Evolutionary conservation across 1,140 invertebrate species (phyloP).

Genomic region (Maniola jurtina): DNA sequence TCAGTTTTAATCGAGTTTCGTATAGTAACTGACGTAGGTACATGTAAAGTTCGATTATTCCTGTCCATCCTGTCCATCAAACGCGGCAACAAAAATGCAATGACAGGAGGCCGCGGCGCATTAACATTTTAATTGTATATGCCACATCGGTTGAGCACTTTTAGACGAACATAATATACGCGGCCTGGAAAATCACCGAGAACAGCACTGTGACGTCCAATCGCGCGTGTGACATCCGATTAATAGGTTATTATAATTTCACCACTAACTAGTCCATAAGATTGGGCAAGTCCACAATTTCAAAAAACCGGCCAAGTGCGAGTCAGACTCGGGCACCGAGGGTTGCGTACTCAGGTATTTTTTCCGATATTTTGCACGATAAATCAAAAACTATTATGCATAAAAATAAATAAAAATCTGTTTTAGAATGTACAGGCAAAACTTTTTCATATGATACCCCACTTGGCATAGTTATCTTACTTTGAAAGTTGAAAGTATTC

Average conservation of each 20-base stretch:
- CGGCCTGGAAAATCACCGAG: slow-evolving; percentile 53
- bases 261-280: slow-evolving; percentile 39
- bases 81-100: slow-evolving; percentile 3
- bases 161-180: slow-evolving; percentile 26
- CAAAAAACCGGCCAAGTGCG: no score
- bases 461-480: no score
- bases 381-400: no score
- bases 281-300: slow-evolving; percentile 26
- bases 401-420: no score
- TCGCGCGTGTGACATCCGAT: slow-evolving; percentile 54
- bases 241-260: slow-evolving; percentile 70
- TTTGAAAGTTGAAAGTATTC: no score
- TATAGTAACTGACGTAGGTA: neutral
- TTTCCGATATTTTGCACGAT: no score
- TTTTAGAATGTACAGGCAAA: no score
- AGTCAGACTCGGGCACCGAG: no score
- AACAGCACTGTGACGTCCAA: slow-evolving; percentile 49
- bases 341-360: no score
- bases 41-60: neutral
- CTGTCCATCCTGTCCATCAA: slow-evolving; percentile 18
- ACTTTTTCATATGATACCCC: no score
- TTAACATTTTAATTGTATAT: slow-evolving; percentile 73
- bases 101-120: slow-evolving; percentile 27
- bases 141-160: slow-evolving; percentile 49
- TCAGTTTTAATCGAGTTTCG: neutral